Base-by-base conservation (phyloP, 2,797 vertebrate species). In the Chromobotia macracanthus region DNA sequence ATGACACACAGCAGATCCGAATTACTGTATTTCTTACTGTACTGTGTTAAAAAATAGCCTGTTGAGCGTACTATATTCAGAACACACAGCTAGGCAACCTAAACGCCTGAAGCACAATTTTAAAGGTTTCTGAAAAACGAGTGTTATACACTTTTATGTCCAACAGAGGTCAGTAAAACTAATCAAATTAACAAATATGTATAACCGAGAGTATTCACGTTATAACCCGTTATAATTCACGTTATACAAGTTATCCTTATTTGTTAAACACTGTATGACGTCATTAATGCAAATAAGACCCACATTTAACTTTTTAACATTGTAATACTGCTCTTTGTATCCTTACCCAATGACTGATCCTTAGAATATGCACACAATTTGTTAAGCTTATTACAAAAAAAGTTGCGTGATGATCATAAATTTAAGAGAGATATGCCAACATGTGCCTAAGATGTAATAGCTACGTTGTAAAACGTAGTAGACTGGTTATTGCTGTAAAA, bases 141-240 rank as follows among this genome's bases (percentile, higher is more conserved):
- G 60, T 44, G 76, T 64, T 69, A 67, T 60, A 46, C 12, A 10
- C 3, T 3, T 7, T 70, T 0, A 1, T n/a, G 18, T 56, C 80
- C 83, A 82, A 67, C 41, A 84, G 83, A 35, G 77, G 83, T 50
- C 69, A 68, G 70, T 11, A 69, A 67, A 53, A 51, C 63, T 38
- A 53, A 73, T 38, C 2, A 19, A 64, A 69, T 67, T 56, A 74
- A 58, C 21, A 66, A 6, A 76, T 18, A 9, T 21, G 21, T 16
- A 55, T 53, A 13, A 23, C 38, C 16, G 0, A 44, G 11, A 15
- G 35, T 8, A 28, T 16, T 16, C 6, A 10, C 23, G 23, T 2
- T 10, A 41, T 46, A 18, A 28, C 10, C 23, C 8, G 16, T 23
- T n/a, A n/a, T n/a, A n/a, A n/a, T n/a, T n/a, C n/a, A n/a, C n/a